phyloP scores from a whole-genome alignment of 2,797 vertebrate species.

The Sternarchorhynchus goeldii region DNA sequence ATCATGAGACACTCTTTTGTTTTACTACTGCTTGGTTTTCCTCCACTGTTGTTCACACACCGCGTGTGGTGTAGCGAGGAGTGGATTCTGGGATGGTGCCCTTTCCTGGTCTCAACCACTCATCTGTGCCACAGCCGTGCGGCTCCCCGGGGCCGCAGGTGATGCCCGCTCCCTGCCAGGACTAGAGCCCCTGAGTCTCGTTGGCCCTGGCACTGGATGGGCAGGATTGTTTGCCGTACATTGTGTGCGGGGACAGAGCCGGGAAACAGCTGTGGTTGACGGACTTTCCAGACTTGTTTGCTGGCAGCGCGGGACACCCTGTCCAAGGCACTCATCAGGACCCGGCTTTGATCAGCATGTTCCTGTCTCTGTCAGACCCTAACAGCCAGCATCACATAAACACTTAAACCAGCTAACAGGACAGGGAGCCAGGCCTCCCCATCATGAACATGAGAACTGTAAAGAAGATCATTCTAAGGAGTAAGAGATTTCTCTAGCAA shows the following conservation, averaged over 20 bases:
- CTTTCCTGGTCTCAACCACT: conserved; percentile 33
- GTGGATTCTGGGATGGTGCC: not conserved
- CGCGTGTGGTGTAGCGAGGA: not conserved
- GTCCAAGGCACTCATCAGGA: conserved; percentile 43
- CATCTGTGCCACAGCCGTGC: conserved; percentile 43
- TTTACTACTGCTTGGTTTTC: not conserved
- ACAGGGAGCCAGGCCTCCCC: conserved; percentile 19
- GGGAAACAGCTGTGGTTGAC: conserved; percentile 76
- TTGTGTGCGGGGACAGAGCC: conserved; percentile 66
- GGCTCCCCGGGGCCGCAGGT: conserved; percentile 67
- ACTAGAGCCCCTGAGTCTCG: conserved; percentile 58
- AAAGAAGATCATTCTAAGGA: conserved; percentile 1
- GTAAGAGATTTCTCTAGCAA: no score
- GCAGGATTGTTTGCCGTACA: conserved; percentile 71
- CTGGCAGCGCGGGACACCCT: conserved; percentile 60
- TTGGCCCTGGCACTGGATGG: conserved; percentile 42
- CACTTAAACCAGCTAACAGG: conserved; percentile 38
- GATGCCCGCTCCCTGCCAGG: conserved; percentile 62
- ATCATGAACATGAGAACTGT: conserved; percentile 3
- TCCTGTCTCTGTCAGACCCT: conserved; percentile 37
- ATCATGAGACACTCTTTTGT: not conserved
- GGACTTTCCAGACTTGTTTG: conserved; percentile 65
- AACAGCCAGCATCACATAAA: conserved; percentile 44
- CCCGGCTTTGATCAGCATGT: conserved; percentile 58
- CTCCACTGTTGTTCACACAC: not conserved